Conservation (phyloP, 2,888 invertebrate species). For the Scaptomyza reducta region DNA sequence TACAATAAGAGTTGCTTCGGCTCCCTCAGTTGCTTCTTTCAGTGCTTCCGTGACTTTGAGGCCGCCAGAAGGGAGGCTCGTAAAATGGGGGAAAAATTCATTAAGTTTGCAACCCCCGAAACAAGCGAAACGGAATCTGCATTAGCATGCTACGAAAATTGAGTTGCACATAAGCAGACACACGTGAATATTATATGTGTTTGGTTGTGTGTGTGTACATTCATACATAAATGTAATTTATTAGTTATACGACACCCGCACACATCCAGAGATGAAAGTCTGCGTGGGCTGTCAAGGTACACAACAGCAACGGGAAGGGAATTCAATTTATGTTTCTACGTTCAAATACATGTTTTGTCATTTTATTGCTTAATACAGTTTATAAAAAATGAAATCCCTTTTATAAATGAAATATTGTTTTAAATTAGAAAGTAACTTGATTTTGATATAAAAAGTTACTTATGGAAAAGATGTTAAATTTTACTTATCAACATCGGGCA, state of each 20-base stretch:
- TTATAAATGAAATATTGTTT: background rate
- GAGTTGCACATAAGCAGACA: constrained; percentile 59
- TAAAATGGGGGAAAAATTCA: constrained; percentile 63
- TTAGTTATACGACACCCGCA: constrained; percentile 21
- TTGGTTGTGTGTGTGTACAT: constrained; percentile 10
- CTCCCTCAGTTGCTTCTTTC: constrained; percentile 40
- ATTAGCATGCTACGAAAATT: constrained; percentile 72
- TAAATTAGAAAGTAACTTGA: background rate
- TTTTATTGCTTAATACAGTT: background rate
- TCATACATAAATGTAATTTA: constrained; percentile 20
- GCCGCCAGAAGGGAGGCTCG: constrained; percentile 52
- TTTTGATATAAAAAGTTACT: too few relatives aligned
- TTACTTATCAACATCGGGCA: too few relatives aligned
- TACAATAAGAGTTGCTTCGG: constrained; percentile 42
- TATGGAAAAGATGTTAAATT: too few relatives aligned
- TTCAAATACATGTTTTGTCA: background rate
- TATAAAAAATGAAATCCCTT: background rate
- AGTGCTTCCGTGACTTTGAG: constrained; percentile 26
- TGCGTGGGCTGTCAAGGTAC: constrained; percentile 7
- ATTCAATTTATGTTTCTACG: background rate
- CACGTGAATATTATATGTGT: constrained; percentile 45
- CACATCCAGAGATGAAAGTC: background rate
- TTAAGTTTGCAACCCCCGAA: constrained; percentile 72
- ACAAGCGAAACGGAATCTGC: constrained; percentile 57
- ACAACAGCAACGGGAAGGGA: background rate